These are phyloP conservation scores for Saccopteryx leptura DNA, from an alignment of 2,113 vertebrate genomes.

Conservation along the genomic window DNA sequence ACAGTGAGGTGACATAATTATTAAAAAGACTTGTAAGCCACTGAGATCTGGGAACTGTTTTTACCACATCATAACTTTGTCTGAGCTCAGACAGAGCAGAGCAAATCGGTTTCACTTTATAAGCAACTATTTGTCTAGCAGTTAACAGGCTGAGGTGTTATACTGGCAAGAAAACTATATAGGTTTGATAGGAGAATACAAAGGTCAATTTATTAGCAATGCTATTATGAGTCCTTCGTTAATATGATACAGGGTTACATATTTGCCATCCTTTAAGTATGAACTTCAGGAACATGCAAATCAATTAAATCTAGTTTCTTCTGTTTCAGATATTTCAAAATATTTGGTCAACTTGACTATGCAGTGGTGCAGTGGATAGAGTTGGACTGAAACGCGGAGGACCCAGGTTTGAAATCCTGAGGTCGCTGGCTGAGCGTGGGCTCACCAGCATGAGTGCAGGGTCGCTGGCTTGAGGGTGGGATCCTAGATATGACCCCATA, in stretches of 20 bases:
- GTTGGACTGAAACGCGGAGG: too few species aligned
- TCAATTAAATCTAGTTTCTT: slow-evolving; percentile 43
- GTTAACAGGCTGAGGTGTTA: neutral
- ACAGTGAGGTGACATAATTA: neutral
- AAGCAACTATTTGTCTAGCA: neutral
- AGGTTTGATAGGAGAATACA: neutral
- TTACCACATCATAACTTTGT: neutral
- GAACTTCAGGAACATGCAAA: slow-evolving; percentile 15
- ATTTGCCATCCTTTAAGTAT: neutral
- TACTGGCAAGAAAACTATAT: neutral
- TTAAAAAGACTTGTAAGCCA: neutral
- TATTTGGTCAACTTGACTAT: neutral
- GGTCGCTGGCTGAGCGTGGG: too few species aligned
- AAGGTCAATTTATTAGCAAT: slow-evolving; percentile 8
- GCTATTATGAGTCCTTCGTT: neutral
- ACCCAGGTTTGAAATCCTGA: too few species aligned
- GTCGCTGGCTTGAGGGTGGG: too few species aligned
- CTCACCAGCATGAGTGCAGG: too few species aligned
- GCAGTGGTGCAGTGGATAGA: too few species aligned
- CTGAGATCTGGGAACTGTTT: slow-evolving; percentile 6
- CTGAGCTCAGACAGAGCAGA: neutral
- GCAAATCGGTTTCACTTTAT: neutral
- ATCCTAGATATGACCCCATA: too few species aligned
- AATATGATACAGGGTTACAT: neutral
- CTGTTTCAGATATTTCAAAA: slow-evolving; percentile 26